Base-by-base conservation (phyloP, 30 jellyfish, hydroid and myxozoan genomes). In the Aurelia sp. region DNA sequence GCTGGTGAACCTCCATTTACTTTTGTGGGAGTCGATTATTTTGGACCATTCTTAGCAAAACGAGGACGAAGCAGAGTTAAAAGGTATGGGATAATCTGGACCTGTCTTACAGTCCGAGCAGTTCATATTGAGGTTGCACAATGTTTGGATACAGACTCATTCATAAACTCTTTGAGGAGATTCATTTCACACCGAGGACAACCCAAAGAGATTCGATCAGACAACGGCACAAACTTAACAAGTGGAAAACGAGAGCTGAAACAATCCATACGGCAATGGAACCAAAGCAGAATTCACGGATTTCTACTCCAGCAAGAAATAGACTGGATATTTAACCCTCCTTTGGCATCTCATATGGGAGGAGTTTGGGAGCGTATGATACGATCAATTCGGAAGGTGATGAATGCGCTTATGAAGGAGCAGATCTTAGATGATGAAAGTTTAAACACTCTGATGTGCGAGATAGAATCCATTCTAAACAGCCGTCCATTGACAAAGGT, bases 351-450 rank as follows among this genome's bases (percentile, higher is more conserved):
- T 1, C 93, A 88, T 51, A 69, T 76, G 85, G 97, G 88, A 13
- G 97, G 97, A 15, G 92, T 80, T 0, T 88, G 89, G 92, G 97
- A 88, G 58, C 85, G 92, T 11, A 48, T 71, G n/a, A 88, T 88
- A 3, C 74, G 93, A 22, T 37, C 85, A 18, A 65, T 80, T 17
- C 71, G 93, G 66, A 80, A 62, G 67, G 48, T 66, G 27, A 64
- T 81, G 65, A 33, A 41, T 13, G 86, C 86, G 1, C 11, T 81
- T 0, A 40, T 89, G 16, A 55, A 57, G 9, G 73, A 71, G 69
- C 92, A 78, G 51, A n/a, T 65, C n/a, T 21, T 88, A 33, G 71
- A 74, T 58, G 96, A 88, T 79, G 92, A 88, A 64, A 72, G 84
- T 12, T 30, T 88, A 48, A 67, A 40, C 16, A 88, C 96, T 9